Evolutionary conservation across 1,140 invertebrate genomes (phyloP).

Genomic region (Pygmarrhopalites habei): DNA sequence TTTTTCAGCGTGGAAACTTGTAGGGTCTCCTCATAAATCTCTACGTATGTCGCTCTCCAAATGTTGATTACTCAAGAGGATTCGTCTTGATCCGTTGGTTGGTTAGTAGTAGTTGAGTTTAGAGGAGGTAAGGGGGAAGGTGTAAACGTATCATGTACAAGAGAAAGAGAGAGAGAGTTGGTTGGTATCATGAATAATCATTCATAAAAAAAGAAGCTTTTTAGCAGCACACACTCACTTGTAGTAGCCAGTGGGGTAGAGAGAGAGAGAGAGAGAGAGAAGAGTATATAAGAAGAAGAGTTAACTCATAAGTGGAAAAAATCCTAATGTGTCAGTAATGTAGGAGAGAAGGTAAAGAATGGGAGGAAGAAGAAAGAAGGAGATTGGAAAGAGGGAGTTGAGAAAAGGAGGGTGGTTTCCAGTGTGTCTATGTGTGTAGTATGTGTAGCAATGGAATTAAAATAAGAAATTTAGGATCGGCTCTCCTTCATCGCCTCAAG

Average conservation of each 20-base stretch:
- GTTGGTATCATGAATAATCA: too few species aligned
- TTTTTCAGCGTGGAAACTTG: conserved; percentile 21
- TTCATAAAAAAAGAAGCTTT: background rate
- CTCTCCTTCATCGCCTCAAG: conserved; percentile 31
- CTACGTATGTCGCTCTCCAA: conserved; percentile 12
- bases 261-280: too few species aligned
- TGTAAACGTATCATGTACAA: too few species aligned
- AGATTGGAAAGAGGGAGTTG: background rate
- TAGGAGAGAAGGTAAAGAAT: too few species aligned
- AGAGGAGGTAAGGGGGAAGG: too few species aligned
- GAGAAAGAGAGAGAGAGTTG: too few species aligned
- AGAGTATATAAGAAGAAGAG: too few species aligned
- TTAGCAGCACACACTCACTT: background rate
- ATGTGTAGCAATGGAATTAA: background rate
- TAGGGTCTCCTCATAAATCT: conserved; percentile 26
- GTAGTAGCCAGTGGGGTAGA: background rate
- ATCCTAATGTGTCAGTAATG: too few species aligned
- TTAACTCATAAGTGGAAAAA: too few species aligned
- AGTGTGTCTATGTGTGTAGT: too few species aligned
- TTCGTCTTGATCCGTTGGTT: background rate
- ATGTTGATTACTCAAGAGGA: conserved; percentile 14
- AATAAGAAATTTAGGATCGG: conserved; percentile 18
- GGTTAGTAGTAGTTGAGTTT: too few species aligned
- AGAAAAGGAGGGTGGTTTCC: background rate
- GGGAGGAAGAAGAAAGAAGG: background rate